Evolutionary conservation across 2,797 vertebrate genomes (phyloP).

Genomic region (Erpetoichthys calabaricus): DNA sequence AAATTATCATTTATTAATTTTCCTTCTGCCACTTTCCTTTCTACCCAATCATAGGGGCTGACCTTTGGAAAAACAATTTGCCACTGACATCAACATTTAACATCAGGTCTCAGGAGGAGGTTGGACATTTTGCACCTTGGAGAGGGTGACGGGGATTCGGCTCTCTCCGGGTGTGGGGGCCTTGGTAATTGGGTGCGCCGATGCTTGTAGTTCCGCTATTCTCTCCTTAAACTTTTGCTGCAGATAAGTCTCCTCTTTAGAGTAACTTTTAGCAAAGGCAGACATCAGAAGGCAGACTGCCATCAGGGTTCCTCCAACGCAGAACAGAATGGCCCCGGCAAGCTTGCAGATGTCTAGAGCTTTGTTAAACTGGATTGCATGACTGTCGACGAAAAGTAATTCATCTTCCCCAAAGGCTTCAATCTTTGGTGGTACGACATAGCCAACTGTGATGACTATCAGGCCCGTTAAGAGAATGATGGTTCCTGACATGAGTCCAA

Average conservation of each 20-base stretch:
- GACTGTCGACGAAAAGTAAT: constrained; percentile 67
- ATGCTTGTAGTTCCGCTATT: constrained; percentile 69
- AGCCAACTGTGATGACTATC: constrained; percentile 75
- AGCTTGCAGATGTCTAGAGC: constrained; percentile 86
- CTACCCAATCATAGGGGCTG: constrained; percentile 19
- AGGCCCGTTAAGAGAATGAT: constrained; percentile 76
- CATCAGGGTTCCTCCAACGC: constrained; percentile 73
- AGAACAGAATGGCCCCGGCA: constrained; percentile 80
- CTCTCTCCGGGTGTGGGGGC: constrained; percentile 72
- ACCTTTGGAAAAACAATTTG: constrained; percentile 18
- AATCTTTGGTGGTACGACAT: constrained; percentile 71
- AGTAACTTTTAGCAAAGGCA: constrained; percentile 75
- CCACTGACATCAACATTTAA: constrained; percentile 1
- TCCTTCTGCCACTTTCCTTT: not conserved
- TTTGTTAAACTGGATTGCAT: constrained; percentile 71
- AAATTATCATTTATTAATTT: too few species aligned
- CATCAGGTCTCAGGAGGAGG: constrained; percentile 73
- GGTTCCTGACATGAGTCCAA: constrained; percentile 79
- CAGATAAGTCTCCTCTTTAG: constrained; percentile 81
- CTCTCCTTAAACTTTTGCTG: constrained; percentile 90
- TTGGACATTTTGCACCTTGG: constrained; percentile 88
- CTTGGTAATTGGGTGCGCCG: constrained; percentile 68
- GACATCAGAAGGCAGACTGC: constrained; percentile 78
- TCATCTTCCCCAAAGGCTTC: constrained; percentile 87
- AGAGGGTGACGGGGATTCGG: constrained; percentile 85